Conservation (phyloP, 2,888 invertebrate genomes). For the Eulithis prunata region DNA sequence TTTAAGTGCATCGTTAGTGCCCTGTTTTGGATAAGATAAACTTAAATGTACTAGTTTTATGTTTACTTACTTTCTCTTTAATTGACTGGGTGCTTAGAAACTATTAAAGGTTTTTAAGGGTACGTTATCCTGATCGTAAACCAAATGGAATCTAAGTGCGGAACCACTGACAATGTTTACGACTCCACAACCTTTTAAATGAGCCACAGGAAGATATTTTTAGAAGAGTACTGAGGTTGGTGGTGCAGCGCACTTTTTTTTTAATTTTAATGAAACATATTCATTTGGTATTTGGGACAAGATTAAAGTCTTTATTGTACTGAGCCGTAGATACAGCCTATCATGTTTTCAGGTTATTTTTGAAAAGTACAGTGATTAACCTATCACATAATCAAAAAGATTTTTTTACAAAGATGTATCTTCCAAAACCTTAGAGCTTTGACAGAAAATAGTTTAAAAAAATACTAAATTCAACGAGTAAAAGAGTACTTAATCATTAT, state of each 20-base stretch:
- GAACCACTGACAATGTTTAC: conserved; percentile 45
- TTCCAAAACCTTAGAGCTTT: no score
- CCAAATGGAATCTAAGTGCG: conserved; percentile 49
- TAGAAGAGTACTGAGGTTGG: conserved; percentile 6
- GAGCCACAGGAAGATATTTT: conserved; percentile 19
- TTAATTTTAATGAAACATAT: no score
- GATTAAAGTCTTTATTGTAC: no score
- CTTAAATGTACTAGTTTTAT: conserved; percentile 56
- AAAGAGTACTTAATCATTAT: no score
- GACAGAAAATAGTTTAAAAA: no score
- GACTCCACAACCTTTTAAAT: conserved; percentile 21
- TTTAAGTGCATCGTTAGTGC: conserved; percentile 59
- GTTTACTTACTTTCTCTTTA: conserved; percentile 65
- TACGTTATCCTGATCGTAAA: conserved; percentile 63
- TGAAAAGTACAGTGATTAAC: no score
- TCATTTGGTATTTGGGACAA: no score
- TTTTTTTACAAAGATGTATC: no score
- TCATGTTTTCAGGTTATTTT: no score
- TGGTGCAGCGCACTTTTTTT: neutral
- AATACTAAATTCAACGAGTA: no score
- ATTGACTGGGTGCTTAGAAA: conserved; percentile 66
- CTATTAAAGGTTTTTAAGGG: conserved; percentile 59
- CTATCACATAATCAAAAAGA: no score
- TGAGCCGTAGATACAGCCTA: no score
- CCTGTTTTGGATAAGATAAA: conserved; percentile 65